These are phyloP conservation scores for Seriola quinqueradiata DNA, from an alignment of 2,113 vertebrate species.

Conservation along the genomic window DNA sequence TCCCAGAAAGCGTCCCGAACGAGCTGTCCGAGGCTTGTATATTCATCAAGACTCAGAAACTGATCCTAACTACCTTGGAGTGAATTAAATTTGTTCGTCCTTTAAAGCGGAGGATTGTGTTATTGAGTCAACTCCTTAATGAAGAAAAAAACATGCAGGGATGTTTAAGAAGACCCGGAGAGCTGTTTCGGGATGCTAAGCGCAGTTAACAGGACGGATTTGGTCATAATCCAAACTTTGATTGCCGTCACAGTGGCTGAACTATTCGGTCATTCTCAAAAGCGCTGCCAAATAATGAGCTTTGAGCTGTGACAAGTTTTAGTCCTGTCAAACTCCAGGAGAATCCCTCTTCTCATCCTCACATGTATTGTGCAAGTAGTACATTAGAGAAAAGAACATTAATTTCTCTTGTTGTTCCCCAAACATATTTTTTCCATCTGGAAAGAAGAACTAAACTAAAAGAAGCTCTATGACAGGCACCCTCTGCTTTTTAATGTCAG, in stretches of 20 bases:
- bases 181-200: not conserved
- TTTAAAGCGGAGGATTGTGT: conserved; percentile 6
- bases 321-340: conserved; percentile 3
- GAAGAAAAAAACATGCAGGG: not conserved
- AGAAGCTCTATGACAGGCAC: not conserved
- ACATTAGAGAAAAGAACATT: not conserved
- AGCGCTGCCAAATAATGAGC: conserved; percentile 7
- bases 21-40: not conserved
- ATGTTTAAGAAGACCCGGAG: not conserved
- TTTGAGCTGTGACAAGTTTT: conserved; percentile 5
- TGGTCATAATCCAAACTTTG: conserved; percentile 32
- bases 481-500: not conserved
- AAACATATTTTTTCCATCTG: not conserved
- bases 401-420: not conserved
- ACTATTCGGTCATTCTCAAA: conserved; percentile 7
- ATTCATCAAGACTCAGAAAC: conserved; percentile 3
- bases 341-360: not conserved
- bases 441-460: not conserved
- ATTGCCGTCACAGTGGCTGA: conserved; percentile 30
- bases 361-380: not conserved
- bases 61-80: not conserved
- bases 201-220: not conserved
- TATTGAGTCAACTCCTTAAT: conserved; percentile 14
- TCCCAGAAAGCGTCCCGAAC: conserved; percentile 30
- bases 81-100: not conserved